Evolutionary conservation across 2,888 invertebrate genomes (phyloP).

Genomic region (Drosophila greeni): DNA sequence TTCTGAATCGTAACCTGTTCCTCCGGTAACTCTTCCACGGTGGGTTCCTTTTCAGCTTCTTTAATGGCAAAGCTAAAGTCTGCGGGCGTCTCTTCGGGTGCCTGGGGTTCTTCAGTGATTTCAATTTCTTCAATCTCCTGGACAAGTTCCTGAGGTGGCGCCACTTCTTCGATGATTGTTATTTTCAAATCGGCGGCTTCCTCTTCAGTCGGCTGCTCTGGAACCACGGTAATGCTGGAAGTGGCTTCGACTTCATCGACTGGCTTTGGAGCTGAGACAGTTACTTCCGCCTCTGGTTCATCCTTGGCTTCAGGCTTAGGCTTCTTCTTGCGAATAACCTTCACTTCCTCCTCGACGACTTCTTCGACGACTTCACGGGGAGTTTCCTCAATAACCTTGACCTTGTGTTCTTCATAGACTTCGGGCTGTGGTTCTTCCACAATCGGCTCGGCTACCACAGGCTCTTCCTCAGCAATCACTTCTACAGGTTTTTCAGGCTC

Average conservation of each 20-base stretch:
- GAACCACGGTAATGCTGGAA: conserved; percentile 68
- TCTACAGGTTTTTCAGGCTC: conserved; percentile 51
- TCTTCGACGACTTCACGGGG: conserved; percentile 63
- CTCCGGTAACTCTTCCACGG: conserved; percentile 50
- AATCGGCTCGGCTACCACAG: conserved; percentile 21
- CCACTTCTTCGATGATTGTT: conserved; percentile 66
- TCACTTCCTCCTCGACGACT: conserved; percentile 59
- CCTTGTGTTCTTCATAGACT: conserved; percentile 61
- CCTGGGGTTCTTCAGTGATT: conserved; percentile 47
- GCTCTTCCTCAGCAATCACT: conserved; percentile 44
- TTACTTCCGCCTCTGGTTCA: conserved; percentile 61
- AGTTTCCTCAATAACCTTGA: conserved; percentile 71
- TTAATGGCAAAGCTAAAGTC: conserved; percentile 58
- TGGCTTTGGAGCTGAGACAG: conserved; percentile 53
- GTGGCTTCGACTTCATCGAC: conserved; percentile 70
- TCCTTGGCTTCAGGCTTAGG: conserved; percentile 62
- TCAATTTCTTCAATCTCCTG: conserved; percentile 67
- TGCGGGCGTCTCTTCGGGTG: conserved; percentile 55
- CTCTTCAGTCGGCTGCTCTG: conserved; percentile 69
- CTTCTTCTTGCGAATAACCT: conserved; percentile 70
- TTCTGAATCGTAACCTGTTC: conserved; percentile 51
- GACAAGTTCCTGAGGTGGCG: conserved; percentile 55
- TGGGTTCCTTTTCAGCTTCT: conserved; percentile 48
- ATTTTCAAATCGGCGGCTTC: conserved; percentile 70
- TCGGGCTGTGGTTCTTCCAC: conserved; percentile 49